A percentile compares a stretch with the other conserved stretches of the same genome.
Conservation (phyloP, 2,797 vertebrate species). For the Hyperoplus lanceolatus region DNA sequence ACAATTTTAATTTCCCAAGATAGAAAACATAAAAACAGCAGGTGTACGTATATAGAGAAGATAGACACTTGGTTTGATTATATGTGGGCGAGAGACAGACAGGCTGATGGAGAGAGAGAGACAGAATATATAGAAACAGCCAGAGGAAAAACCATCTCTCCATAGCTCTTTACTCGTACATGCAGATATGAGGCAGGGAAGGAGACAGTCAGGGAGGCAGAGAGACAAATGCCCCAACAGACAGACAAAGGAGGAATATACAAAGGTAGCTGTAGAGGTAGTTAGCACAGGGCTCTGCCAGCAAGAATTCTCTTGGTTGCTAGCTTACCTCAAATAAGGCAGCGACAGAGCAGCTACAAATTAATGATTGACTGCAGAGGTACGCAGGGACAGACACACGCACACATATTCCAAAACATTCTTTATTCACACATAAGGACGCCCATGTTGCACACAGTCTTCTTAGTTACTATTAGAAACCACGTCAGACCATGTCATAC, state of each 20-base stretch:
- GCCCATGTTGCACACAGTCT: conserved; percentile 20
- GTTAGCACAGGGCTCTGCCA: conserved; percentile 64
- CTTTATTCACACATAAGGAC: conserved; percentile 32
- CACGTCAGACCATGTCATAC: conserved; percentile 47
- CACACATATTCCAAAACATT: conserved; percentile 10
- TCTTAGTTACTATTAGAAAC: conserved; percentile 69
- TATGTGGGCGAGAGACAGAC: neutral
- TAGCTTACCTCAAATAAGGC: conserved; percentile 60
- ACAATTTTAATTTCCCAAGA: conserved; percentile 42
- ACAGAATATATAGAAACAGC: conserved; percentile 55
- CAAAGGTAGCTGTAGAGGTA: conserved; percentile 56
- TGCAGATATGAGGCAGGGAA: conserved; percentile 51
- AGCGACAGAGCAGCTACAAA: conserved; percentile 62
- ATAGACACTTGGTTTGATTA: neutral
- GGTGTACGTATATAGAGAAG: neutral
- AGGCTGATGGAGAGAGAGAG: conserved; percentile 22
- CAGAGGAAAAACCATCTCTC: conserved; percentile 62
- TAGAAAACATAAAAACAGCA: conserved; percentile 6
- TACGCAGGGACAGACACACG: conserved; percentile 19
- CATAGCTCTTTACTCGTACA: conserved; percentile 53
- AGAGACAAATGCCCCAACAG: conserved; percentile 51
- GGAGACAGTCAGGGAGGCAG: conserved; percentile 46
- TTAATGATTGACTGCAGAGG: conserved; percentile 60
- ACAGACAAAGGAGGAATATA: conserved; percentile 50
- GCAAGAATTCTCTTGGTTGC: conserved; percentile 60